Evolutionary conservation across 2,888 invertebrate genomes (phyloP).

Genomic region (Hoplodrina blanda): DNA sequence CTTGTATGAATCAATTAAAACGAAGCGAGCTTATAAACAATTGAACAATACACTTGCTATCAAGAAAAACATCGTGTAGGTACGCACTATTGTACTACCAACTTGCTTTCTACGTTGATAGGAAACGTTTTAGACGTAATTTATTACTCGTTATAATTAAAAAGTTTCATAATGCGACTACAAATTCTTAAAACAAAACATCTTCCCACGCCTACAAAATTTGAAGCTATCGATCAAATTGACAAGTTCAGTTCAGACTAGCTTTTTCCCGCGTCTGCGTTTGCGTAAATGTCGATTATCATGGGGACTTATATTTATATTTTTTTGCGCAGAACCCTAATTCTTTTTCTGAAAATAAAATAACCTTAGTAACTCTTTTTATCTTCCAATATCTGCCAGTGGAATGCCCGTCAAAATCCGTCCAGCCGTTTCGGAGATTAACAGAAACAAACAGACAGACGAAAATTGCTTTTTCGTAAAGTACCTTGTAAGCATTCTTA

Average conservation of each 20-base stretch:
- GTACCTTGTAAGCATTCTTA: too few species aligned
- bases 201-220: slow-evolving; percentile 8
- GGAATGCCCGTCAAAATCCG: too few species aligned
- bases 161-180: not conserved
- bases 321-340: too few species aligned
- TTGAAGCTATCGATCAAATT: slow-evolving; percentile 29
- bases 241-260: not conserved
- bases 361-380: too few species aligned
- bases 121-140: slow-evolving; percentile 14
- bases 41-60: slow-evolving; percentile 41
- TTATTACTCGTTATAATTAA: slow-evolving; percentile 22
- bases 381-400: too few species aligned
- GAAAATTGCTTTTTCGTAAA: too few species aligned
- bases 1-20: slow-evolving; percentile 41
- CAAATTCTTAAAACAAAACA: slow-evolving; percentile 6
- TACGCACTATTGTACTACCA: slow-evolving; percentile 11
- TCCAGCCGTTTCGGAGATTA: not conserved
- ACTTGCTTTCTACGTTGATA: slow-evolving; percentile 21
- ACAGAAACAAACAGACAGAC: too few species aligned
- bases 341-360: too few species aligned
- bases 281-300: too few species aligned
- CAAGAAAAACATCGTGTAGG: slow-evolving; percentile 29
- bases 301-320: too few species aligned
- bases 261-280: too few species aligned
- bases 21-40: slow-evolving; percentile 33